Base-by-base conservation (phyloP, 1,140 invertebrate genomes). In the Charaxes varanes region DNA sequence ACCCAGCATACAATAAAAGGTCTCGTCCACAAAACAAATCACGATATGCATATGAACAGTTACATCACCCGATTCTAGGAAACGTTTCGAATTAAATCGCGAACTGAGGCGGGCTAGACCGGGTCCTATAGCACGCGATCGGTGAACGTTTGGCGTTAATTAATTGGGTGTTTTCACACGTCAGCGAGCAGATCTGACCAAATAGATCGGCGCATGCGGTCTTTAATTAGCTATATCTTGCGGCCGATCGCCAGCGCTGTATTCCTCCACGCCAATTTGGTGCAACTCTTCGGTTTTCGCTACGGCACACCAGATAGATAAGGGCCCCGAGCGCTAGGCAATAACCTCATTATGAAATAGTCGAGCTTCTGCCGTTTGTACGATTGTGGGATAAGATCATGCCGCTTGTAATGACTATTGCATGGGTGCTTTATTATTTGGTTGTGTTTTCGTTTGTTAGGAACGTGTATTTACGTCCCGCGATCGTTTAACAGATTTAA, bases 81-180 rank as follows among this genome's bases (percentile, higher is more conserved):
- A 57, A 42, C 41, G 42, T 26, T 49, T 47, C 31, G 38, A 59
- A 57, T 61, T 53, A 51, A 69, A 60, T 34, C 42, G 48, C 44
- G 54, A 56, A 46, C 42, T 53, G 36, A 28, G 51, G 58, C n/a
- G n/a, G 52, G 62, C 42, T 42, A 37, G 46, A 46, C 48, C 33
- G 56, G 59, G 52, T 49, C 46, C 43, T 44, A 45, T 34, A 61
- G 66, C 71, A 71, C 65, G 72, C 74, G 63, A 76, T 47, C 36
- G 18, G 8, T 47, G 44, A 47, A 41, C 56, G 67, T 65, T 73
- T 63, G 67, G 64, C 74, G 71, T 69, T 82, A 82, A 82, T 82
- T 82, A 82, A 82, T 82, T 82, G 78, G 78, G 62, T 78, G 77
- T 82, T 82, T 82, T 82, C 78, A 82, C 78, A 82, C 78, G 78